These are phyloP conservation scores for Limnodromus scolopaceus DNA, from an alignment of 2,797 vertebrate species.

Conservation along the genomic window DNA sequence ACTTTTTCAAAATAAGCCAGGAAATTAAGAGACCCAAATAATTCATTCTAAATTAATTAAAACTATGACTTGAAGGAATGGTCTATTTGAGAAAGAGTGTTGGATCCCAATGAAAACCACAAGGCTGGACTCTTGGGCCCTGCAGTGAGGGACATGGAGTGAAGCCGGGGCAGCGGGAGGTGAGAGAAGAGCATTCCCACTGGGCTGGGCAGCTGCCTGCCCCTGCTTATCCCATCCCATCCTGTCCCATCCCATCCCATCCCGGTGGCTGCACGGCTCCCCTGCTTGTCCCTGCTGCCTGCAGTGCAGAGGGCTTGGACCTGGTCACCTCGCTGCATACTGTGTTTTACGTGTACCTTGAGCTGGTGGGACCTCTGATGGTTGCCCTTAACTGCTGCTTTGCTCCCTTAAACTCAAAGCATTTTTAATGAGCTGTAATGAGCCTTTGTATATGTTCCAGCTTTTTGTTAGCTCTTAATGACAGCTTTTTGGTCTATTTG, in stretches of 20 bases:
- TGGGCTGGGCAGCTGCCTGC: neutral
- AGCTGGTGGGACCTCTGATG: neutral
- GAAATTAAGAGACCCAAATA: neutral
- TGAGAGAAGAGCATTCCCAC: fast-evolving
- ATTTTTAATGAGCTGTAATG: neutral
- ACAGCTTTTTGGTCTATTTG: neutral
- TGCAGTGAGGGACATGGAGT: fast-evolving
- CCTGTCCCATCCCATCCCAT: neutral
- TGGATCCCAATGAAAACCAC: fast-evolving
- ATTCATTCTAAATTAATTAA: conserved; percentile 18
- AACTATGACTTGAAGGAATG: neutral
- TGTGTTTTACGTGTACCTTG: neutral
- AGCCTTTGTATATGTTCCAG: neutral
- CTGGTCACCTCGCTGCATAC: neutral
- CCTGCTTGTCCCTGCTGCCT: neutral
- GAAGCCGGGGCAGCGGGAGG: neutral
- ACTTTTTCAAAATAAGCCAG: neutral
- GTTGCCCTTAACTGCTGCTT: neutral
- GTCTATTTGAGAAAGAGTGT: neutral
- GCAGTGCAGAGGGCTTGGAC: neutral
- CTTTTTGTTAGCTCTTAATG: neutral
- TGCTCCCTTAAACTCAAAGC: neutral
- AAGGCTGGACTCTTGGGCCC: neutral
- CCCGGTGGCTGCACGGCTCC: neutral
- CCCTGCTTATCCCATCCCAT: neutral